phyloP scores from a whole-genome alignment of 1,140 invertebrate genomes.

The Scaptomyza hsui region DNA sequence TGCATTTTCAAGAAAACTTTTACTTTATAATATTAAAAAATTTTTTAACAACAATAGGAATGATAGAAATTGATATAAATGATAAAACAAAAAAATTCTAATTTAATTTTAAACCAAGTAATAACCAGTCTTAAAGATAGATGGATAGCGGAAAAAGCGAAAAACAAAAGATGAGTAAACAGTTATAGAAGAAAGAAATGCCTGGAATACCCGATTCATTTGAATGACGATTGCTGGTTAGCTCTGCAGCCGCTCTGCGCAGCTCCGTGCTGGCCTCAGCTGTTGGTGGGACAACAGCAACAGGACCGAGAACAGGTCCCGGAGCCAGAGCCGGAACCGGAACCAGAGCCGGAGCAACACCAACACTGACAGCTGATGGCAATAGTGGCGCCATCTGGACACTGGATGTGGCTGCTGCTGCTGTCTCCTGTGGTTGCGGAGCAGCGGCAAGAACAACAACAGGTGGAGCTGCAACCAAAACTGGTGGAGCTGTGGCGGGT shows the following conservation, averaged over 20 bases:
- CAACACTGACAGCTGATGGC: neutral
- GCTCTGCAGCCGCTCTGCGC: constrained; percentile 58
- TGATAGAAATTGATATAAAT: no score
- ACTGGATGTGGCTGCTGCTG: constrained; percentile 12
- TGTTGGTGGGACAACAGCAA: neutral
- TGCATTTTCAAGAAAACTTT: no score
- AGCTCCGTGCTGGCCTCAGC: constrained; percentile 70
- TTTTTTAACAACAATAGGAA: no score
- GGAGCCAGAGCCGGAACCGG: neutral
- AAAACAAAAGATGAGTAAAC: neutral
- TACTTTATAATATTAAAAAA: no score
- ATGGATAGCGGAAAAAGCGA: no score
- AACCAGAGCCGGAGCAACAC: neutral
- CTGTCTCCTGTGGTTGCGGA: constrained; percentile 5
- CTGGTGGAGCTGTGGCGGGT: no score
- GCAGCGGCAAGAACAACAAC: constrained; percentile 14
- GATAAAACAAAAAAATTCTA: no score
- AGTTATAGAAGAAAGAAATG: constrained; percentile 29
- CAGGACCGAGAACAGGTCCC: constrained; percentile 1
- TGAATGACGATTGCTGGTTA: constrained; percentile 79
- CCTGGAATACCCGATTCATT: constrained; percentile 80
- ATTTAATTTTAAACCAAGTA: neutral
- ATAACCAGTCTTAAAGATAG: neutral
- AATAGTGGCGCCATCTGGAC: constrained; percentile 9
- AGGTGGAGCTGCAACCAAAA: no score